Conservation (phyloP, 2,113 vertebrate genomes). For the Calypte anna region DNA sequence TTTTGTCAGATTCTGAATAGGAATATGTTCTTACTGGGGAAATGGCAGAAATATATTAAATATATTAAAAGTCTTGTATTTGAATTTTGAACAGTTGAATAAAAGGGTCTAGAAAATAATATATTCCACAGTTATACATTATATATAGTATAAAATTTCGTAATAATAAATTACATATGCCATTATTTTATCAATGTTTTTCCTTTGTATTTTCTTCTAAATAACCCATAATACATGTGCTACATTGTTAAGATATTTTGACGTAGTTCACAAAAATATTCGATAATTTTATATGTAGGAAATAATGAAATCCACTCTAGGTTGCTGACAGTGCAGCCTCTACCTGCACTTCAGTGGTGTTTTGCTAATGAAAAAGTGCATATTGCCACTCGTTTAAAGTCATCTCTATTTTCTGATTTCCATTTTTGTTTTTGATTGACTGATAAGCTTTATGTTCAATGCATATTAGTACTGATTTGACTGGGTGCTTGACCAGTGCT, state of each 20-base stretch:
- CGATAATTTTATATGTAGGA: not conserved
- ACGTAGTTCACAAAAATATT: not conserved
- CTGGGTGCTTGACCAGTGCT: not conserved
- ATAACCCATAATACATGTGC: not conserved
- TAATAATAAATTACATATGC: not conserved
- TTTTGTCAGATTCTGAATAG: conserved; percentile 42
- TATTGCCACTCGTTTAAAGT: not conserved
- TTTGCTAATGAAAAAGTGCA: not conserved
- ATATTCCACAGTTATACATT: not conserved
- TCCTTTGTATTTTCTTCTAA: not conserved
- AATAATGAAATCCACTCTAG: not conserved
- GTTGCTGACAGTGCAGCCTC: not conserved
- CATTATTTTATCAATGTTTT: not conserved
- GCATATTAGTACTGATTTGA: not conserved
- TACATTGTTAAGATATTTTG: not conserved
- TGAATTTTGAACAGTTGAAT: not conserved
- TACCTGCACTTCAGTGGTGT: not conserved
- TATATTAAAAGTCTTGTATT: not conserved
- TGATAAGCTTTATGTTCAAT: not conserved
- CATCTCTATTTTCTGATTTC: not conserved
- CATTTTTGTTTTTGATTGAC: not conserved
- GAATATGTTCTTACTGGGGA: conserved; percentile 19
- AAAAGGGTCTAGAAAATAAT: not conserved
- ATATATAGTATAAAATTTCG: not conserved
- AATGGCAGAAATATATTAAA: conserved; percentile 42